Percentiles rank a stretch among this genome's conserved stretches.
These are phyloP conservation scores for Polyommatus iphigenia DNA, from an alignment of 2,888 invertebrate species.

Conservation along the genomic window DNA sequence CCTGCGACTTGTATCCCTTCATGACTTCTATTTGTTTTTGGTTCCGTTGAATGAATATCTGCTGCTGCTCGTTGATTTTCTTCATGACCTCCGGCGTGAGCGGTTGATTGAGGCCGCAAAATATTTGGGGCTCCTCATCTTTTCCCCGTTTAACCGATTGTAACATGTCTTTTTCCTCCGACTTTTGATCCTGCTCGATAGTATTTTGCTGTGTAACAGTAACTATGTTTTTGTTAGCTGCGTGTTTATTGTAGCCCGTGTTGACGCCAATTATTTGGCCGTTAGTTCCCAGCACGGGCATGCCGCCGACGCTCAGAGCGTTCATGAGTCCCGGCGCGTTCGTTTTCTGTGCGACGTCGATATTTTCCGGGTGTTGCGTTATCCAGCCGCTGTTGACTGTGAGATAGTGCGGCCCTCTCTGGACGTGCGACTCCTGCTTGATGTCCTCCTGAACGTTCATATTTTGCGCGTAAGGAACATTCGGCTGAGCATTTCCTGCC, in stretches of 20 bases:
- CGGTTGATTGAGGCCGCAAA: slow-evolving; percentile 70
- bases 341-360: slow-evolving; percentile 56
- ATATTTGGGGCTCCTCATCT: slow-evolving; percentile 71
- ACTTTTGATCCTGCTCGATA: slow-evolving; percentile 55
- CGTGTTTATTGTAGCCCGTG: slow-evolving; percentile 62
- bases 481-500: slow-evolving; percentile 49
- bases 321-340: slow-evolving; percentile 48
- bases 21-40: slow-evolving; percentile 78
- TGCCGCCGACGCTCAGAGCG: slow-evolving; percentile 58
- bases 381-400: slow-evolving; percentile 76
- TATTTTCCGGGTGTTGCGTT: slow-evolving; percentile 63
- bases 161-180: slow-evolving; percentile 58
- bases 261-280: slow-evolving; percentile 82
- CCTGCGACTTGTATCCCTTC: slow-evolving; percentile 71
- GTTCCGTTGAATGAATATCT: slow-evolving; percentile 78
- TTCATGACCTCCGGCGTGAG: slow-evolving; percentile 78
- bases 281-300: slow-evolving; percentile 78
- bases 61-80: slow-evolving; percentile 79
- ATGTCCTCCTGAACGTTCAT: slow-evolving; percentile 57
- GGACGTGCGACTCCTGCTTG: slow-evolving; percentile 65
- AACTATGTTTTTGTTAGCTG: slow-evolving; percentile 53
- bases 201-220: slow-evolving; percentile 47
- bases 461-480: slow-evolving; percentile 54
- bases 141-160: slow-evolving; percentile 52
- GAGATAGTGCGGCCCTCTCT: slow-evolving; percentile 70